Percentiles rank a stretch among this genome's conserved stretches.
These are phyloP conservation scores for Pteronotus mesoamericanus DNA, from an alignment of 2,797 vertebrate species.

Conservation along the genomic window DNA sequence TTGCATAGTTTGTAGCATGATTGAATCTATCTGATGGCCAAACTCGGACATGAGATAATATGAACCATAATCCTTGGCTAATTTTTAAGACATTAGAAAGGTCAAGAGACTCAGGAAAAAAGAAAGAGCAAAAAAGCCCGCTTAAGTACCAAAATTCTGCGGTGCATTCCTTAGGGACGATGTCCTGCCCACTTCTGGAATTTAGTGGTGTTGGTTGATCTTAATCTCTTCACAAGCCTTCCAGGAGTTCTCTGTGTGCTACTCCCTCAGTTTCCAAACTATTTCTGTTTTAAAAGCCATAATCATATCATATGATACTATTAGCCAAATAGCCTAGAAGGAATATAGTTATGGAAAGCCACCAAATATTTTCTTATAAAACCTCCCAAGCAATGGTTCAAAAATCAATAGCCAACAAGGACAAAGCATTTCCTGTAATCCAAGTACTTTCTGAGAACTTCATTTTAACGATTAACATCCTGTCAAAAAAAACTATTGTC, in stretches of 20 bases:
- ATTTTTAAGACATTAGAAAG: conserved; percentile 11
- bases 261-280: neutral
- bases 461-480: neutral
- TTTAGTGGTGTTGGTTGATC: neutral
- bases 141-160: neutral
- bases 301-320: neutral
- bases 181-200: neutral
- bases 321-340: neutral
- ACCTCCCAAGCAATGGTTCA: neutral
- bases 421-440: neutral
- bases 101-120: neutral
- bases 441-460: neutral
- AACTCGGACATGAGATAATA: neutral
- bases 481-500: neutral
- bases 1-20: neutral
- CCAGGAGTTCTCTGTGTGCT: neutral
- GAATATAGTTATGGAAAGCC: neutral
- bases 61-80: neutral
- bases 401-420: neutral
- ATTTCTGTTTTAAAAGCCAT: neutral
- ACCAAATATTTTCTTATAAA: neutral
- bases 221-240: neutral
- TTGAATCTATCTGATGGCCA: neutral
- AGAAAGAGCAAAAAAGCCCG: neutral
- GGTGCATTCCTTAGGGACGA: neutral